These are phyloP conservation scores for Poeciliopsis infans DNA, from an alignment of 2,797 vertebrate species.

Conservation along the genomic window DNA sequence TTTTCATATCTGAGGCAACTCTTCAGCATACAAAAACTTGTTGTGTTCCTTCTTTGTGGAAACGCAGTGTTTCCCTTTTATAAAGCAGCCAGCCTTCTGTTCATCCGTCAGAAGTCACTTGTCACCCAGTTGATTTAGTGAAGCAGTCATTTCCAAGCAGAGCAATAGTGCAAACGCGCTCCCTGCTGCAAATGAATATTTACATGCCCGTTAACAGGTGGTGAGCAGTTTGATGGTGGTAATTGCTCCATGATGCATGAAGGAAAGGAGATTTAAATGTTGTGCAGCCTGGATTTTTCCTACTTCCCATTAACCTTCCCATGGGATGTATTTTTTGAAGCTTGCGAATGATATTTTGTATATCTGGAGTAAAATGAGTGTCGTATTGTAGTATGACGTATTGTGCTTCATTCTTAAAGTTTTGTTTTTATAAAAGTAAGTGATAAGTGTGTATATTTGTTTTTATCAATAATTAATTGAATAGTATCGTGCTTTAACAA, in stretches of 20 bases:
- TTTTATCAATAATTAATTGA: neutral
- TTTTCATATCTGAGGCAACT: slow-evolving; percentile 65
- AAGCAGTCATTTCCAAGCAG: slow-evolving; percentile 63
- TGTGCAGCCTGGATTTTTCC: slow-evolving; percentile 42
- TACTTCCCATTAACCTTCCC: slow-evolving; percentile 53
- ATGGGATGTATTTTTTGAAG: slow-evolving; percentile 31
- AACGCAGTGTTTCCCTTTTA: slow-evolving; percentile 74
- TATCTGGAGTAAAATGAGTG: slow-evolving; percentile 8
- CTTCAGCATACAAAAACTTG: slow-evolving; percentile 13
- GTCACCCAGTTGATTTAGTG: slow-evolving; percentile 70
- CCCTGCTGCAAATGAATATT: slow-evolving; percentile 74
- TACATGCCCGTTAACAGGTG: slow-evolving; percentile 82
- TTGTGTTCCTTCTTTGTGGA: slow-evolving; percentile 52
- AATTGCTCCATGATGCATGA: slow-evolving; percentile 70
- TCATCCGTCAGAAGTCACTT: slow-evolving; percentile 52
- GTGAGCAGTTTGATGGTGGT: slow-evolving; percentile 74
- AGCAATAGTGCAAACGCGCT: slow-evolving; percentile 55
- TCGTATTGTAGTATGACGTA: neutral
- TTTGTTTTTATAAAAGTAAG: neutral
- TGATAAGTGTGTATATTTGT: neutral
- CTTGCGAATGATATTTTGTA: slow-evolving; percentile 25
- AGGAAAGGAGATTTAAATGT: slow-evolving; percentile 50
- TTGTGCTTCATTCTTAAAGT: neutral
- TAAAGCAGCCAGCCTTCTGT: slow-evolving; percentile 66
- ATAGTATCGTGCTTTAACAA: neutral